Percentiles rank a stretch among this genome's conserved stretches.
Conservation (phyloP, 2,888 invertebrate genomes). For the Embidobia sp. region DNA sequence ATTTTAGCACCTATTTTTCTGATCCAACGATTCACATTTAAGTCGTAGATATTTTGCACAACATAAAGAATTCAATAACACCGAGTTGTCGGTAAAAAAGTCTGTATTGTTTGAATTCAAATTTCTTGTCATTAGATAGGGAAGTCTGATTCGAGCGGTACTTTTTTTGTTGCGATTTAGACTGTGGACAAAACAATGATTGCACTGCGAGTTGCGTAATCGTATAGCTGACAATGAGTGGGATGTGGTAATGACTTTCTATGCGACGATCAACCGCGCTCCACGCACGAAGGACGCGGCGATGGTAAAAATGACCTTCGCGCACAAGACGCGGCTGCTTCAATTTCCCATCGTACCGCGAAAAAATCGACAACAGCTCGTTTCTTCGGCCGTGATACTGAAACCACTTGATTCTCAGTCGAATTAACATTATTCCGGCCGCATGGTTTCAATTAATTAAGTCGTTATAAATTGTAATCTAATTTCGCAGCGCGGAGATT, state of each 20-base stretch:
- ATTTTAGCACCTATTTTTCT: too few relatives aligned
- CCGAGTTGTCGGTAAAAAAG: background rate
- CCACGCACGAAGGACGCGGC: slow-evolving; percentile 55
- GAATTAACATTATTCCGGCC: too few relatives aligned
- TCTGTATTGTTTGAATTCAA: slow-evolving; percentile 49
- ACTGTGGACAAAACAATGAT: slow-evolving; percentile 51
- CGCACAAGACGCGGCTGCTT: slow-evolving; percentile 38
- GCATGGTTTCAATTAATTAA: too few relatives aligned
- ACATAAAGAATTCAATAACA: background rate
- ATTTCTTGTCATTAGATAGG: slow-evolving; percentile 16
- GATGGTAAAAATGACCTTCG: slow-evolving; percentile 61
- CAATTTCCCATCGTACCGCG: slow-evolving; percentile 36
- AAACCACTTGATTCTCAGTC: too few relatives aligned
- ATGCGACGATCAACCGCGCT: slow-evolving; percentile 61
- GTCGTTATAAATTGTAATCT: too few relatives aligned
- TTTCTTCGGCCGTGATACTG: too few relatives aligned
- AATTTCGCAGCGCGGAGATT: too few relatives aligned
- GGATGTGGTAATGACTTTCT: slow-evolving; percentile 73
- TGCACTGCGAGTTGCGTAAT: slow-evolving; percentile 51
- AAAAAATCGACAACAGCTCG: too few relatives aligned
- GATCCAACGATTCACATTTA: too few relatives aligned
- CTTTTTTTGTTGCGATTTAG: slow-evolving; percentile 49
- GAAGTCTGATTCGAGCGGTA: slow-evolving; percentile 37
- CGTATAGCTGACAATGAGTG: slow-evolving; percentile 57
- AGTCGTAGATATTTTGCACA: too few relatives aligned